Percentiles rank a stretch among this genome's conserved stretches.
phyloP scores from a whole-genome alignment of 2,113 vertebrate species.

The Upupa epops region DNA sequence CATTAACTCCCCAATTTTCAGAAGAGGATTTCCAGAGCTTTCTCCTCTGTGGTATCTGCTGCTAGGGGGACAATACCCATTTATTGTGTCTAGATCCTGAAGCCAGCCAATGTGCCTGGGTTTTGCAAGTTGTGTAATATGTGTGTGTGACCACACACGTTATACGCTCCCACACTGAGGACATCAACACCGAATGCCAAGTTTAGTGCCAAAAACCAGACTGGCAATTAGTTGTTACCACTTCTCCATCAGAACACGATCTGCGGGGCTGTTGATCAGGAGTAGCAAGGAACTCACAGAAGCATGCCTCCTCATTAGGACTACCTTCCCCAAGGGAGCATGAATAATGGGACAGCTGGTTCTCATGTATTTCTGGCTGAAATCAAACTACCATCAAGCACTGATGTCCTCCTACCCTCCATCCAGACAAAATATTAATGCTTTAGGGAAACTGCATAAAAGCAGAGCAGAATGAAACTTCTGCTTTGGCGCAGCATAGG shows the following conservation, averaged over 20 bases:
- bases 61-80: not conserved
- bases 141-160: no score
- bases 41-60: not conserved
- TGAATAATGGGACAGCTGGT: not conserved
- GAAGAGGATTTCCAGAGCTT: not conserved
- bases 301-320: not conserved
- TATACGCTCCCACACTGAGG: not conserved
- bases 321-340: not conserved
- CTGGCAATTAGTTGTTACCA: not conserved
- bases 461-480: rapidly evolving
- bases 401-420: not conserved
- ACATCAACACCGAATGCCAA: not conserved
- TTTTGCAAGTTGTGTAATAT: not conserved
- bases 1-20: not conserved
- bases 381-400: not conserved
- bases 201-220: not conserved
- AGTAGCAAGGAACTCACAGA: not conserved
- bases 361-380: not conserved
- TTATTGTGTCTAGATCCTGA: not conserved
- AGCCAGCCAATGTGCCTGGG: not conserved
- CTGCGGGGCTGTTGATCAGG: not conserved
- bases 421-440: not conserved
- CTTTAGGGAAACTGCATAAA: not conserved
- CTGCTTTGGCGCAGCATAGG: not conserved
- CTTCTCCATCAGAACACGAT: not conserved